Evolutionary conservation across 2,888 invertebrate species (phyloP).

Genomic region (Apodemia hepburni): DNA sequence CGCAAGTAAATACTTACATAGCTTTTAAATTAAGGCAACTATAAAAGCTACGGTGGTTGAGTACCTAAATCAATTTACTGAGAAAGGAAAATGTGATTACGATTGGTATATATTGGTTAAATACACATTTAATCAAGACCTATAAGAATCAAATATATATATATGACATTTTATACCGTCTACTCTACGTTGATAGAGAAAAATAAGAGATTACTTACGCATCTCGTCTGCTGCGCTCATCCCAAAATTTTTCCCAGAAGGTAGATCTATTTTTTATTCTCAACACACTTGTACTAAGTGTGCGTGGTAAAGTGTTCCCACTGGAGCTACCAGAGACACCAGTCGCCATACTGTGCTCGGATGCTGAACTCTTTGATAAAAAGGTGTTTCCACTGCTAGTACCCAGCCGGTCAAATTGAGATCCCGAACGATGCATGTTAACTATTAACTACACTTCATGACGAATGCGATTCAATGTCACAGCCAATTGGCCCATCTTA

Average conservation of each 20-base stretch:
- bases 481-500: conserved; percentile 19
- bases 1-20: conserved; percentile 3
- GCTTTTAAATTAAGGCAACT: background rate
- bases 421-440: conserved; percentile 76
- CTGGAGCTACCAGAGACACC: conserved; percentile 70
- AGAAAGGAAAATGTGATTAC: background rate
- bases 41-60: conserved; percentile 4
- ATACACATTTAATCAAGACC: background rate
- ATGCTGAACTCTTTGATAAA: conserved; percentile 69
- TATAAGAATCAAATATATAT: background rate
- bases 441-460: conserved; percentile 43
- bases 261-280: conserved; percentile 88
- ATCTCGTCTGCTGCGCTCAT: conserved; percentile 83
- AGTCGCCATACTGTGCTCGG: conserved; percentile 76
- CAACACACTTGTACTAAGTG: conserved; percentile 89
- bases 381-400: conserved; percentile 52
- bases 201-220: conserved; percentile 78
- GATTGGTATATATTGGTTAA: background rate
- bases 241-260: conserved; percentile 93
- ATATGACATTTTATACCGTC: background rate
- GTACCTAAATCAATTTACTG: conserved; percentile 8
- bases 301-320: conserved; percentile 82
- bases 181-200: background rate
- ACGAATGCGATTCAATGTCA: conserved; percentile 24
- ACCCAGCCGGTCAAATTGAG: conserved; percentile 78